Percentiles rank a stretch among this genome's conserved stretches.
Evolutionary conservation across 1,140 invertebrate genomes (phyloP).

Genomic region (Papilio polyxenes): DNA sequence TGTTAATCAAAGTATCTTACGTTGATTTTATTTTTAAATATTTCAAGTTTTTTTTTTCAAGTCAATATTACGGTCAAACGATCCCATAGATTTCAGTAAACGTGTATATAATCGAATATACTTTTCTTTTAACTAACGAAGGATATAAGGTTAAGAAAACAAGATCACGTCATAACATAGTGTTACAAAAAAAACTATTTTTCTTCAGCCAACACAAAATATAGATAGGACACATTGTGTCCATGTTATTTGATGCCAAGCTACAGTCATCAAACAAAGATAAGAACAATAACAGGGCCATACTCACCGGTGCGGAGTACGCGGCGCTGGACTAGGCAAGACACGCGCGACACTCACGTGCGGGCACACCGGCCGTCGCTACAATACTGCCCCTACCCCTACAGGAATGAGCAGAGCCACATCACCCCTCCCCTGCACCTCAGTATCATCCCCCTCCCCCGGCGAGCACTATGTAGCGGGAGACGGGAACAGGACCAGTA

Average conservation of each 20-base stretch:
- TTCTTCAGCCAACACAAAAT: no score
- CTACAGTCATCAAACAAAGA: background rate
- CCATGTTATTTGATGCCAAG: background rate
- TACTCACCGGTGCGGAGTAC: constrained; percentile 15
- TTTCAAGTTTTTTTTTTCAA: no score
- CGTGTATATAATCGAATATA: no score
- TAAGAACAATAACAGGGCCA: background rate
- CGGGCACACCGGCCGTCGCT: background rate
- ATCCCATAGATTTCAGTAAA: no score
- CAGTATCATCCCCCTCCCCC: background rate
- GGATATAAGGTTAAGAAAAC: no score
- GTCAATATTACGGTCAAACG: no score
- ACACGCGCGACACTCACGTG: background rate
- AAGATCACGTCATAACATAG: no score
- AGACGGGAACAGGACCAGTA: background rate
- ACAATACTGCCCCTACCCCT: background rate
- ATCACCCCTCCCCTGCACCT: background rate
- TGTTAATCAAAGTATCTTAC: no score
- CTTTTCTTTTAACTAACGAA: no score
- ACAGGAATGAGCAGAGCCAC: background rate
- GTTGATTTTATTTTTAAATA: no score
- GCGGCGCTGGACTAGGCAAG: background rate
- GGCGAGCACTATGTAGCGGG: background rate
- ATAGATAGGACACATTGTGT: background rate
- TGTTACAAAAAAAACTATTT: no score